Evolutionary conservation across 2,797 vertebrate genomes (phyloP), one percentile per base, ranked within the genome.

Genomic region (Centropyge bicolor): DNA sequence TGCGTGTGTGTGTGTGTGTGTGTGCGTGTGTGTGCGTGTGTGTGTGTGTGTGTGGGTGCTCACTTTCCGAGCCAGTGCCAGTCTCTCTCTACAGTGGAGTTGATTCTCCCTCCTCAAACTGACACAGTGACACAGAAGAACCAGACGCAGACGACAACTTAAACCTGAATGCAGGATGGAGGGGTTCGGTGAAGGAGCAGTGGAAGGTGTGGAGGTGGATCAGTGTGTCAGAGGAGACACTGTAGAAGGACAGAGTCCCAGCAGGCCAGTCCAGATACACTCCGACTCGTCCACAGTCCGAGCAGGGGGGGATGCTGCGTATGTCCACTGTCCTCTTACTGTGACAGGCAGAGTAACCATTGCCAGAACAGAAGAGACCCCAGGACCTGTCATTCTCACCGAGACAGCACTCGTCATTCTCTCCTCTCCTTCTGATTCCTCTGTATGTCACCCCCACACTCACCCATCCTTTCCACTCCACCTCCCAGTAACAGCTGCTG

Each of bases 401-500:
- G 0, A 85, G 27, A 17, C 64, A 67, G 35, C 74, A 38, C 19
- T 51, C 49, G 0, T 57, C 55, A 43, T 41, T 8, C 1, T 60
- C 31, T 3, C 77, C 82, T 54, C 67, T 79, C 38, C 81, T 74
- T 17, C 13, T 66, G 78, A 78, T 78, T n/a, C 55, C 55, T 60
- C 27, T 81, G 55, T 74, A 78, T 13, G 70, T 54, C 60, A 75
- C 66, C 12, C 61, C 70, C 8, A 75, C 27, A 27, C 38, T 35
- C 19, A 54, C 35, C 40, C 36, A 24, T 8, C 41, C 66, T 7
- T 48, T 67, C 73, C 74, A 74, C 24, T 81, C 66, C 17, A 74
- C 65, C 61, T 78, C 78, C 83, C 78, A 78, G 74, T 78, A 81
- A 59, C 54, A 62, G 38, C 83, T 45, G 1, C 62, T 71, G 14